Base-by-base conservation (phyloP, 2,113 vertebrate species). In the human (Homo sapiens) region DNA sequence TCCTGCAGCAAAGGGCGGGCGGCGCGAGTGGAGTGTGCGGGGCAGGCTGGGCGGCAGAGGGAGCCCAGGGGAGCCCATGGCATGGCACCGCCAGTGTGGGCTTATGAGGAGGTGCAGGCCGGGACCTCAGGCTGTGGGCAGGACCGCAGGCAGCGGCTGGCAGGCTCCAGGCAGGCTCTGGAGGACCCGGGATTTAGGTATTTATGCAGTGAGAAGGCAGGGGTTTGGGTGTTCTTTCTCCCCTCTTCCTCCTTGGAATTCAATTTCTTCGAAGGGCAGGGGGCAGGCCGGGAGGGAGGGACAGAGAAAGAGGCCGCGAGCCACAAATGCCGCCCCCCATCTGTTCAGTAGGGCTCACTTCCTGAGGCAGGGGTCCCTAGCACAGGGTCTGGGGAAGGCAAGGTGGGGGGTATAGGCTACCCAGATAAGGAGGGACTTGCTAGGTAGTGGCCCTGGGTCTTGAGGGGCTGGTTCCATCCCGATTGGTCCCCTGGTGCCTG, bases 121-220 rank as follows among this genome's bases (percentile, higher is more conserved):
- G 20, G 27, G 14, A 35, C 5, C 45, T 0, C 9, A 6, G 32
- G 50, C 25, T 13, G 35, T 3, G 20, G 45, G 61, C 3, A 20
- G 20, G 10, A 35, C 3, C 55, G 0, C 18, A 6, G 38, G 50
- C 23, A 18, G 40, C 5, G 0, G 9, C 57, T 4, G 1, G 52
- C 61, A 32, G 50, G 23, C 32, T 32, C 18, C 5, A 43, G 78
- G 55, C 43, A 4, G 32, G 25, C 87, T 43, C 32, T 38, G 4
- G 68, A 30, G 40, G 14, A 32, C 70, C 0, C 2, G 0, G 57
- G 10, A 5, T 0, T n/a, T 1, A 1, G 0, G 57, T 14, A 3
- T 0, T 30, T 2, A 2, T 1, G 3, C 17, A 25, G 52, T 16
- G 4, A 43, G n/a, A 30, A 40, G 68, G 20, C 52, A 22, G 45